phyloP scores from a whole-genome alignment of 2,797 vertebrate species.

The Sus cebifrons region DNA sequence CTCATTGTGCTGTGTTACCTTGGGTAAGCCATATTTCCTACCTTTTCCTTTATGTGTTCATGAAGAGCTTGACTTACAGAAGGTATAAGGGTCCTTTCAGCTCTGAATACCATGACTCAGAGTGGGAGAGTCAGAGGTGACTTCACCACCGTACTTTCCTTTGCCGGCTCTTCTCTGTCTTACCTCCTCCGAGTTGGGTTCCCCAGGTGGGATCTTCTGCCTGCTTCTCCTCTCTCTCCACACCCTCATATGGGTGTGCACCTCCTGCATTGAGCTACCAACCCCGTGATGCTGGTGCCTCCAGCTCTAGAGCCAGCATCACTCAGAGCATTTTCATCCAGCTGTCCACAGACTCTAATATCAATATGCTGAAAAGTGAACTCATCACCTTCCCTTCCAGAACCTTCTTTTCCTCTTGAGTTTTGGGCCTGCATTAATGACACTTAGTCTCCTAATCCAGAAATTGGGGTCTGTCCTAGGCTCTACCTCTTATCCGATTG shows the following conservation, averaged over 20 bases:
- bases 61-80: not conserved
- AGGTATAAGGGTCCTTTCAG: not conserved
- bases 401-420: conserved; percentile 38
- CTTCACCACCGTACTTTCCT: not conserved
- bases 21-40: not conserved
- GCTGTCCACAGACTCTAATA: not conserved
- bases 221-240: not conserved
- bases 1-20: not conserved
- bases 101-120: not conserved
- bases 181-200: not conserved
- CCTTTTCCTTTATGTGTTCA: not conserved
- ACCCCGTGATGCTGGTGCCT: not conserved
- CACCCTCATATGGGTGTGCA: no score
- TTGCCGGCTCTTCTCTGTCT: not conserved
- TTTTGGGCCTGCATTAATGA: conserved; percentile 22
- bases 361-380: conserved; percentile 23
- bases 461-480: not conserved
- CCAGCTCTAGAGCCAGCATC: not conserved
- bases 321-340: not conserved
- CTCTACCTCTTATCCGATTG: no score
- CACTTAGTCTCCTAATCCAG: not conserved
- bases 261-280: not conserved
- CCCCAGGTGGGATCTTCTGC: not conserved
- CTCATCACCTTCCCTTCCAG: not conserved
- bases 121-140: not conserved